Evolutionary conservation across 2,797 vertebrate genomes (phyloP).

Genomic region (Peromyscus eremicus): DNA sequence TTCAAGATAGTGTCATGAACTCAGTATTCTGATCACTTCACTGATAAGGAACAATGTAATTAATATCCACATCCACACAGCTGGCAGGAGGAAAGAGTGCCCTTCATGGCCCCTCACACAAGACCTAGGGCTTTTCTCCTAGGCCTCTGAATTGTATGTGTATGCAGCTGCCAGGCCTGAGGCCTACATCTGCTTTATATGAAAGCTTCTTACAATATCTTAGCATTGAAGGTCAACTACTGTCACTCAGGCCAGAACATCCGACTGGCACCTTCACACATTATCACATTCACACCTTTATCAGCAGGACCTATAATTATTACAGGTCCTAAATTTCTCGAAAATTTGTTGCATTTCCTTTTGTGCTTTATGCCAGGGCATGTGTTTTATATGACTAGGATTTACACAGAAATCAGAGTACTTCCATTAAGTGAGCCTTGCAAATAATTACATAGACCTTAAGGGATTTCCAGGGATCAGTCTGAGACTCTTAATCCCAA

Average conservation of each 20-base stretch:
- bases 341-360: conserved; percentile 37
- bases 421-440: conserved; percentile 41
- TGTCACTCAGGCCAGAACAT: not conserved
- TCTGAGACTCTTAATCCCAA: conserved; percentile 3
- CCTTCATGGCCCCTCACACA: not conserved
- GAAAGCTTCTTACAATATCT: not conserved
- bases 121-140: not conserved
- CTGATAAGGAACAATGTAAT: not conserved
- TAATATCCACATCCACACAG: not conserved
- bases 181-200: not conserved
- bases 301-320: not conserved
- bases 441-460: conserved; percentile 67
- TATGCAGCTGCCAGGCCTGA: not conserved
- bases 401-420: conserved; percentile 70
- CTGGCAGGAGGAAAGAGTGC: not conserved
- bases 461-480: conserved; percentile 53
- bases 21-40: not conserved
- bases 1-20: not conserved
- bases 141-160: not conserved
- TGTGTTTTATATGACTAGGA: conserved; percentile 63
- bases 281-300: not conserved
- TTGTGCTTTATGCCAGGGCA: conserved; percentile 24
- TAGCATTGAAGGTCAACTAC: not conserved
- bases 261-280: not conserved
- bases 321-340: not conserved